Base-by-base conservation (phyloP, 2,113 vertebrate species). In the Mus pahari region DNA sequence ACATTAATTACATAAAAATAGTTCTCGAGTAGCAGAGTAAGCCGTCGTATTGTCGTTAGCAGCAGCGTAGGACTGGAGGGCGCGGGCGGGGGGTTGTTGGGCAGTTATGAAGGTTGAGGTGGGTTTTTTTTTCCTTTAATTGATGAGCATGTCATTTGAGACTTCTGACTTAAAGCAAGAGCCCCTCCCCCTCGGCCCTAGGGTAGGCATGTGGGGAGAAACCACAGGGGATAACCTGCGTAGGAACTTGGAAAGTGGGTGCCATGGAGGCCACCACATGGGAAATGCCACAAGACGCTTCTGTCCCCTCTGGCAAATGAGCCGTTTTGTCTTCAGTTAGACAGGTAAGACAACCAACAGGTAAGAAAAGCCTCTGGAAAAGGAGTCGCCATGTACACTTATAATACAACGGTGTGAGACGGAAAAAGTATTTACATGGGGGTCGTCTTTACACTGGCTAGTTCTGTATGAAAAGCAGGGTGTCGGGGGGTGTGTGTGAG, bases 1-100 rank as follows among this genome's bases (percentile, higher is more conserved):
- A 99, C 99, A 99, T 99, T 99, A 99, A 99, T 99, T 99, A 99
- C 99, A 99, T 99, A 99, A 99, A 99, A 99, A 99, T 99, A 99
- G 98, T 99, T 99, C 98, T 99, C 99, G 98, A 99, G 98, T 98
- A 99, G 99, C 99, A 98, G 99, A 98, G 98, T 99, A 98, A 98
- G 98, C 98, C 98, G 96, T 99, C 98, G 98, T 99, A 99, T 98
- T 98, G 98, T 98, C 98, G 98, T 99, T 99, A 99, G 99, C 99
- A 99, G 99, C 99, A 99, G 99, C 98, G 97, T 98, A 99, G 94
- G 93, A 78, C 45, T 26, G 89, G 98, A 98, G 98, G 97, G 96
- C 97, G 98, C 97, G 50, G 98, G 98, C 97, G 58, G 58, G 58
- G 17, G 17, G 55, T 58, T 58, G 53, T 98, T 98, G 97, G 96